These are phyloP conservation scores for Drosophila phalerata DNA, from an alignment of 2,888 invertebrate genomes.

Conservation along the genomic window DNA sequence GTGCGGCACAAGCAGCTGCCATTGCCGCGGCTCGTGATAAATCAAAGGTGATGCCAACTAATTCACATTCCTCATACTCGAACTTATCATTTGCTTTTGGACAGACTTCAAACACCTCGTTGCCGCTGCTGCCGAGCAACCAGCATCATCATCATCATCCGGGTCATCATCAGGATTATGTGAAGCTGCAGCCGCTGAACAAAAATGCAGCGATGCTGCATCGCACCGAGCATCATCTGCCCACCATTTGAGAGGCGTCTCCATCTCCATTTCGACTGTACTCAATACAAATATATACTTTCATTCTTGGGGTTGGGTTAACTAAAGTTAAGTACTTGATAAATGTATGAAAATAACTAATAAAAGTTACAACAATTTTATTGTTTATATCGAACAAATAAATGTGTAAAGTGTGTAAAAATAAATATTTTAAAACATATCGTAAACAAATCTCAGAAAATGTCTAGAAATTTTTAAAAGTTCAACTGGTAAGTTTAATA, in stretches of 20 bases:
- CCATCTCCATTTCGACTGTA: constrained; percentile 18
- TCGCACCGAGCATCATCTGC: constrained; percentile 85
- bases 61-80: background rate
- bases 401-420: constrained; percentile 60
- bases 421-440: background rate
- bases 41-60: constrained; percentile 86
- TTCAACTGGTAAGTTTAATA: background rate
- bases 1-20: constrained; percentile 72
- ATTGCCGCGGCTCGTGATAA: constrained; percentile 86
- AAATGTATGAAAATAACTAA: constrained; percentile 22
- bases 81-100: background rate
- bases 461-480: background rate
- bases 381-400: constrained; percentile 49
- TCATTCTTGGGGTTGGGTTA: constrained; percentile 19
- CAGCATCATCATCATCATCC: constrained; percentile 80
- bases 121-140: constrained; percentile 84
- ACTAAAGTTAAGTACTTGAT: constrained; percentile 20
- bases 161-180: constrained; percentile 76
- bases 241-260: constrained; percentile 82
- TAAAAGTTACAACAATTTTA: constrained; percentile 25
- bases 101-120: constrained; percentile 85
- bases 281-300: constrained; percentile 29
- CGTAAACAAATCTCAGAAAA: background rate
- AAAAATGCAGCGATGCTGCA: constrained; percentile 80
- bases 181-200: constrained; percentile 83